Percentiles rank a stretch among this genome's conserved stretches.
These are phyloP conservation scores for Eupithecia tripunctaria DNA, from an alignment of 2,888 invertebrate genomes.

Conservation along the genomic window DNA sequence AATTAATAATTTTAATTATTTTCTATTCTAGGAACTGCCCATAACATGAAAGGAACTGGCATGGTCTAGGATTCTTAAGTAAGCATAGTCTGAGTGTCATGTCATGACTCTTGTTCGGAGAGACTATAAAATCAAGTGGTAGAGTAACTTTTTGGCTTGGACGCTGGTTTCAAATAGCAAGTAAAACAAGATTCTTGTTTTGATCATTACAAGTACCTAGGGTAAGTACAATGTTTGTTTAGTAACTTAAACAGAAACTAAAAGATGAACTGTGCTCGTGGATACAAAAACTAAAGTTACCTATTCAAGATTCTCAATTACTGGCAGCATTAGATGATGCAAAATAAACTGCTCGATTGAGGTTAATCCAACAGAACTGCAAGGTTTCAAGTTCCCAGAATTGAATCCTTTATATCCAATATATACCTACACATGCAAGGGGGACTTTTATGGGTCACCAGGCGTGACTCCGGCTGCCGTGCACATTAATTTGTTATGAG, in stretches of 20 bases:
- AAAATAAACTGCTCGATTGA: not conserved
- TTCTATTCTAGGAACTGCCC: not conserved
- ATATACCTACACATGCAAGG: conserved; percentile 33
- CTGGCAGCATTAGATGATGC: not conserved
- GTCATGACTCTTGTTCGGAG: no score
- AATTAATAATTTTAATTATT: not conserved
- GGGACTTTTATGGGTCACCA: conserved; percentile 63
- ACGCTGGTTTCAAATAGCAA: not conserved
- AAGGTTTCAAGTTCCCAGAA: conserved; percentile 1
- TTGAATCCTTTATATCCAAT: conserved; percentile 27
- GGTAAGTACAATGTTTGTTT: not conserved
- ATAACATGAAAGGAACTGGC: not conserved
- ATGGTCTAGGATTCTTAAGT: not conserved
- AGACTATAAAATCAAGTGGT: not conserved
- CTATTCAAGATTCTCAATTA: not conserved
- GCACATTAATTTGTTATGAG: conserved; percentile 47
- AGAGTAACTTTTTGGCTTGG: not conserved
- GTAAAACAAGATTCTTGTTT: not conserved
- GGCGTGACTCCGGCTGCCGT: conserved; percentile 47
- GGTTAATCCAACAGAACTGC: not conserved
- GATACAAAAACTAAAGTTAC: not conserved
- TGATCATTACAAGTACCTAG: no score
- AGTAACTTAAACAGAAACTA: not conserved
- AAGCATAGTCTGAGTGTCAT: no score
- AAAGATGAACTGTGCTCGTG: not conserved